A percentile compares a stretch with the other conserved stretches of the same genome.
Conservation (phyloP, 2,797 vertebrate genomes). For the Micropoecilia bifurca region DNA sequence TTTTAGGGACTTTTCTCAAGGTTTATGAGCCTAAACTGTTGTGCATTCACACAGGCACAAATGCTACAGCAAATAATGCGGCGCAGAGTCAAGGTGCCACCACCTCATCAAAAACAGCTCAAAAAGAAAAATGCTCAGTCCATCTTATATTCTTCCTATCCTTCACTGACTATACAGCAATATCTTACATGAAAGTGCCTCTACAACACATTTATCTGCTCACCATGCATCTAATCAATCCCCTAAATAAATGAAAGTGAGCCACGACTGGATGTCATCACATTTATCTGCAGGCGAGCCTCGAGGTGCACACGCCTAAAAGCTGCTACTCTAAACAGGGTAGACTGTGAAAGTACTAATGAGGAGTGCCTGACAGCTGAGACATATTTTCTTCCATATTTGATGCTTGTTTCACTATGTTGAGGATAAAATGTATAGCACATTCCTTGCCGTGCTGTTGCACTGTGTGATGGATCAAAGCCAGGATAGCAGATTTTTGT, state of each 20-base stretch:
- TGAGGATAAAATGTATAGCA: constrained; percentile 28
- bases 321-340: constrained; percentile 53
- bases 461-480: constrained; percentile 51
- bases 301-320: constrained; percentile 68
- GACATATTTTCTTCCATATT: constrained; percentile 50
- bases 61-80: constrained; percentile 2
- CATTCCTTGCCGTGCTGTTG: constrained; percentile 32
- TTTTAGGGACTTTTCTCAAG: background rate
- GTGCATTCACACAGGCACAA: constrained; percentile 11
- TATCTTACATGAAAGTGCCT: constrained; percentile 75
- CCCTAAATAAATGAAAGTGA: constrained; percentile 78
- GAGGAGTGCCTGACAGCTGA: constrained; percentile 50
- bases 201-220: constrained; percentile 76
- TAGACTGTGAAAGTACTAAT: constrained; percentile 56
- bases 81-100: constrained; percentile 29
- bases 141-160: constrained; percentile 68
- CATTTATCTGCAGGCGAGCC: constrained; percentile 73
- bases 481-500: constrained; percentile 39
- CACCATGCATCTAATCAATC: constrained; percentile 79
- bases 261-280: constrained; percentile 73
- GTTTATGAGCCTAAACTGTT: constrained; percentile 17
- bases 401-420: constrained; percentile 38
- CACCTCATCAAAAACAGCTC: constrained; percentile 56
- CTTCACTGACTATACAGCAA: constrained; percentile 69
- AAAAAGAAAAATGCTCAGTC: constrained; percentile 68